phyloP scores from a whole-genome alignment of 2,888 invertebrate species.

The Rhabditoides inermis region DNA sequence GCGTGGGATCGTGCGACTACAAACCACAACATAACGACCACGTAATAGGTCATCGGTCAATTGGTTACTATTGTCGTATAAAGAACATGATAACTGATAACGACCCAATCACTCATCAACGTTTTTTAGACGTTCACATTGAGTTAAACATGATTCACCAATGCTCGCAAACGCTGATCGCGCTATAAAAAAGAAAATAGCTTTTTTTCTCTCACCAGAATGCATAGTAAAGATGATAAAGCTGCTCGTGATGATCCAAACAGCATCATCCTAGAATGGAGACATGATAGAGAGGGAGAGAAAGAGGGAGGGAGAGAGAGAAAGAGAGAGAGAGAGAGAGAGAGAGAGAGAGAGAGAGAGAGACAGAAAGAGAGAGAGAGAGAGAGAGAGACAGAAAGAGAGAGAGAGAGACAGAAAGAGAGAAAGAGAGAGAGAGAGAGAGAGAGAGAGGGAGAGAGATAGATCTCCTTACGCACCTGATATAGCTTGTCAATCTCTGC shows the following conservation, averaged over 20 bases:
- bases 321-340: conserved; percentile 10
- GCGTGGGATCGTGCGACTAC: too few relatives aligned
- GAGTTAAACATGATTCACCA: too few relatives aligned
- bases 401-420: conserved; percentile 9
- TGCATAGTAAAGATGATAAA: conserved; percentile 50
- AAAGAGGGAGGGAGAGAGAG: conserved; percentile 5
- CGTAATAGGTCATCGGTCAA: too few relatives aligned
- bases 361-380: conserved; percentile 10
- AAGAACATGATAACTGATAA: too few relatives aligned
- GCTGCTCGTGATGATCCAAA: conserved; percentile 45
- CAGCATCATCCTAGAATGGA: conserved; percentile 39
- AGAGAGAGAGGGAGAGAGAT: conserved; percentile 8
- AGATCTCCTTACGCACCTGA: too few relatives aligned
- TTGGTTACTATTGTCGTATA: too few relatives aligned
- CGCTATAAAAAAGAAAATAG: too few relatives aligned
- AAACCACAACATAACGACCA: too few relatives aligned
- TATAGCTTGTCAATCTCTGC: conserved; percentile 30
- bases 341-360: conserved; percentile 9
- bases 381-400: conserved; percentile 8
- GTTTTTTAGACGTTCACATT: too few relatives aligned
- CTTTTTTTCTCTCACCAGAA: conserved; percentile 28
- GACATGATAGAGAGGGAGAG: background rate
- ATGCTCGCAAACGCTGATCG: too few relatives aligned
- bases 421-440: conserved; percentile 11
- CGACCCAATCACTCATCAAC: too few relatives aligned